Percentiles rank a stretch among this genome's conserved stretches.
Conservation (phyloP, 2,888 invertebrate genomes). For the Phengaris arion region DNA sequence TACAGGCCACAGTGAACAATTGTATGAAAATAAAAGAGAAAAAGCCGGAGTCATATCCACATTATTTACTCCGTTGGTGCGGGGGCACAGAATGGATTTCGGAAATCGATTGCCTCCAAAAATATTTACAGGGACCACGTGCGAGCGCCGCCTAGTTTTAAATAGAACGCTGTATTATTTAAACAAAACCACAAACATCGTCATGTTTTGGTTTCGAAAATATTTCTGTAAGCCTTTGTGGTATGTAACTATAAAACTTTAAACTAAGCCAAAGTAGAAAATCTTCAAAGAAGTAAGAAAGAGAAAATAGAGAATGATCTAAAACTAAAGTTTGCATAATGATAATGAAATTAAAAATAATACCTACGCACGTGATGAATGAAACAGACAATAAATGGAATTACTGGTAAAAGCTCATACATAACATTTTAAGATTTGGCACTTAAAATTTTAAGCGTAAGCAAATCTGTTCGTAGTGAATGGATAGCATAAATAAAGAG, state of each 20-base stretch:
- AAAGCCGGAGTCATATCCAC: slow-evolving; percentile 48
- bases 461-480: background rate
- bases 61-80: slow-evolving; percentile 46
- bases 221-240: background rate
- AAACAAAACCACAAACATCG: slow-evolving; percentile 8
- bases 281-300: too few relatives aligned
- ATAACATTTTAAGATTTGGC: too few relatives aligned
- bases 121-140: slow-evolving; percentile 75
- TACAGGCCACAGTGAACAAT: background rate
- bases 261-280: too few relatives aligned
- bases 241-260: background rate
- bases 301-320: too few relatives aligned
- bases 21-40: slow-evolving; percentile 11
- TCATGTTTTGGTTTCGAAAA: background rate
- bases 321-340: too few relatives aligned
- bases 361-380: background rate
- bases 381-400: background rate
- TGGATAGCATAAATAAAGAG: too few relatives aligned
- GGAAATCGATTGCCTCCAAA: slow-evolving; percentile 79
- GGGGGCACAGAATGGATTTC: slow-evolving; percentile 76
- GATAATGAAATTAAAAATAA: too few relatives aligned
- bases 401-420: background rate
- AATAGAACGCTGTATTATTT: slow-evolving; percentile 32
- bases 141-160: slow-evolving; percentile 48
- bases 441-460: too few relatives aligned